Base-by-base conservation (phyloP, 1,140 invertebrate species). In the Chironomus striatipennis region DNA sequence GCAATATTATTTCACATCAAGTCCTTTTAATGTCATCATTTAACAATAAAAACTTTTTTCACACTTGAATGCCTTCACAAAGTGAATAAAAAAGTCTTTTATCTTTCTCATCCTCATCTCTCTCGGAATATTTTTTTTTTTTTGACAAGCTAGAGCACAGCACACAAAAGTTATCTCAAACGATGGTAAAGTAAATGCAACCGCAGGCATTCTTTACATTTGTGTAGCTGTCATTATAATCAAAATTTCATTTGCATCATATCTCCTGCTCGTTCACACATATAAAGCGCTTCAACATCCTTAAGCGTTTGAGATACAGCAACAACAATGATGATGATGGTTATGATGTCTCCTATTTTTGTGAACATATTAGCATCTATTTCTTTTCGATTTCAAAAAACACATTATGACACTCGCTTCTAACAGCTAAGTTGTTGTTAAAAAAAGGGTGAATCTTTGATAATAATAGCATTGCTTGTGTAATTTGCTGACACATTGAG, bases 171-270 rank as follows among this genome's bases (percentile, higher is more conserved):
- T 47, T 57, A 57, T 57, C 24, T 34, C 65, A 18, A 70, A 18
- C 20, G 65, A 70, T 20, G 65, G 15, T 70, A 7, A 70, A 70
- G 20, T 70, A 20, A 70, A 9, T 21, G 20, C 17, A 70, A 70
- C 65, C 65, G 65, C 65, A 70, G 65, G 65, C 65, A 70, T 20
- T 70, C 65, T 20, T 70, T 21, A 18, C 18, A 9, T 70, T 9
- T 18, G n/a, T 70, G 65, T 21, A 10, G 20, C 9, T 70, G 65
- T 70, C 65, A 70, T 70, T 17, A 70, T 70, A 70, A 70, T 70
- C 65, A 70, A 70, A 70, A 70, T 70, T 70, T 70, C 65, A 70
- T 70, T 70, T 70, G 65, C 65, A 70, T 70, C 65, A 7, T 17
- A 18, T 12, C 47, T 57, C n/a, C 47, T n/a, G 5, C 12, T 12